phyloP scores from a whole-genome alignment of 2,113 vertebrate species.

The Lanius ludovicianus region DNA sequence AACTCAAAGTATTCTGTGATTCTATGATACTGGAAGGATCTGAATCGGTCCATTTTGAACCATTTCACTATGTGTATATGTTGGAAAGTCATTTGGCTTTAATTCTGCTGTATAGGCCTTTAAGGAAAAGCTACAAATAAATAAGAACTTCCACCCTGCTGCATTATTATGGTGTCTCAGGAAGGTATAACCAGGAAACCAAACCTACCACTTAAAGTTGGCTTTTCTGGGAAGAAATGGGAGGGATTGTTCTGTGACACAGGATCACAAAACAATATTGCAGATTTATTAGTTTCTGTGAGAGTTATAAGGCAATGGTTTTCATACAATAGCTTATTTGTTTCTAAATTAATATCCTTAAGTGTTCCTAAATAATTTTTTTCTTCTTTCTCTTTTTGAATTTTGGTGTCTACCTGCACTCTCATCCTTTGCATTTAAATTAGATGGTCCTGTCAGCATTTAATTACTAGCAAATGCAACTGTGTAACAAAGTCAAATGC shows the following conservation, averaged over 20 bases:
- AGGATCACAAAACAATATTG: background rate
- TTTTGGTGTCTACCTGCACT: background rate
- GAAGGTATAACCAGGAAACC: background rate
- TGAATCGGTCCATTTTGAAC: background rate
- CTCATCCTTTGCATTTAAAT: background rate
- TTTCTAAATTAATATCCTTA: background rate
- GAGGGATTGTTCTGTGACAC: background rate
- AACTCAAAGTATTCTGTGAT: background rate
- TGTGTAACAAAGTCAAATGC: background rate
- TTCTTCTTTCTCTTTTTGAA: background rate
- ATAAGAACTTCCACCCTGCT: background rate
- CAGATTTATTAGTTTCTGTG: background rate
- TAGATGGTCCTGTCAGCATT: background rate
- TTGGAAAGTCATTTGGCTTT: background rate
- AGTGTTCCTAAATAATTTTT: background rate
- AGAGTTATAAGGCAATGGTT: background rate
- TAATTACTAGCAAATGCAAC: slow-evolving; percentile 28
- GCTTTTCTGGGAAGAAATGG: background rate
- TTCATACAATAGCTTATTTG: background rate
- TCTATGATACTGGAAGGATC: background rate
- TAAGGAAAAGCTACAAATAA: background rate
- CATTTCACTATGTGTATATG: background rate
- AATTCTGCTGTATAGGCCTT: background rate
- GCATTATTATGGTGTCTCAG: background rate
- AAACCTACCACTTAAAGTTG: background rate